Evolutionary conservation across 2,797 vertebrate species (phyloP), one percentile per base, ranked within the genome.

Genomic region (Scomberomorus guttatus): DNA sequence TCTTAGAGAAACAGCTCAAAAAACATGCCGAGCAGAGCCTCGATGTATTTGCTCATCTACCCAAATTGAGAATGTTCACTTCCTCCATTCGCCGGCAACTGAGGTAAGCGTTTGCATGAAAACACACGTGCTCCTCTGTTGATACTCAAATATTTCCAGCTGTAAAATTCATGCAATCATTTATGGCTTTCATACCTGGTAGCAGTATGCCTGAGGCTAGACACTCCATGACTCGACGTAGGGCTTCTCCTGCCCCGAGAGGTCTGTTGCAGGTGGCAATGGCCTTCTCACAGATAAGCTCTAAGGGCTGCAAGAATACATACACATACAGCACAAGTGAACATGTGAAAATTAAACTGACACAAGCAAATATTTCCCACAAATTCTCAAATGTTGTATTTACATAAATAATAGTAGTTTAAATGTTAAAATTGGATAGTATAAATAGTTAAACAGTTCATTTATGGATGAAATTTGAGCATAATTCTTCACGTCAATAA

Each of bases 211-310:
- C 98, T 65, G 97, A 99, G 60, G 98, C 98, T 92, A 99, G 94
- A 89, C 98, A 99, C 95, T 99, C 98, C 97, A 99, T 98, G 90
- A 99, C 98, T 91, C 98, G 95, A 75, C 98, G 96, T 87, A 99
- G 94, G 1, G 98, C 98, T 93, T 99, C 98, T 89, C 98, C 98
- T 29, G 98, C 98, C 6, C 98, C 98, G 82, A 98, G 89, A 58
- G 98, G 98, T 94, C 98, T 96, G 95, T 98, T 99, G 95, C 98
- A 99, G 87, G 98, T 99, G 90, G 98, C 98, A 83, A 99, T 98
- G 88, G 98, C 97, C 96, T 99, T 99, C 95, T 99, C 98, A 93
- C 98, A 99, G 93, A 99, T 96, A 77, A 99, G 97, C 94, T 99
- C 98, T 92, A 99, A 94, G 46, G 98, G 98, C 98, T 99, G 80